Conservation (phyloP, 2,113 vertebrate genomes). For the Coptodon bakossiorum region DNA sequence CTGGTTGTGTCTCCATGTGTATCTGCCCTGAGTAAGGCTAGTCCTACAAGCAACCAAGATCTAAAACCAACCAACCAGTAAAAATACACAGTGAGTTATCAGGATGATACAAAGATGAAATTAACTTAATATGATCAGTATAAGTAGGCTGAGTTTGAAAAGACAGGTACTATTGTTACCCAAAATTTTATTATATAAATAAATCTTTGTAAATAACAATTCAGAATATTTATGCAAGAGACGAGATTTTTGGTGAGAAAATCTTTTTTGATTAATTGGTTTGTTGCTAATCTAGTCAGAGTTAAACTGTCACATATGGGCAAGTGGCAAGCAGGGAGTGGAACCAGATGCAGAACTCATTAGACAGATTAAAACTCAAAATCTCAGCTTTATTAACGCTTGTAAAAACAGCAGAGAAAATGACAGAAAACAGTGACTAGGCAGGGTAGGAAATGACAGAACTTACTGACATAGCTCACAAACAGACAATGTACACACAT, state of each 20-base stretch:
- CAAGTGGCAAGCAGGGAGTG: not conserved
- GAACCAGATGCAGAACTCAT: not conserved
- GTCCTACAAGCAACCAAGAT: not conserved
- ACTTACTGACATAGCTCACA: not conserved
- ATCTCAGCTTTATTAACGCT: not conserved
- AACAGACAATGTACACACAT: not conserved
- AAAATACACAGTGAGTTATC: not conserved
- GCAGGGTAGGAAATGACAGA: not conserved
- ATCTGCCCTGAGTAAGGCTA: not conserved
- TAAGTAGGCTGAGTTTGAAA: not conserved
- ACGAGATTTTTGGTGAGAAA: fast-evolving
- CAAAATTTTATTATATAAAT: not conserved
- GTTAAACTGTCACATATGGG: not conserved
- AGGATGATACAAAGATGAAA: not conserved
- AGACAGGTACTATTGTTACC: not conserved
- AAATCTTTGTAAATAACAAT: not conserved
- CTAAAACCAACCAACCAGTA: not conserved
- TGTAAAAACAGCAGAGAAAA: not conserved
- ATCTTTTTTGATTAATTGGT: not conserved
- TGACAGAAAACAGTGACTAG: not conserved
- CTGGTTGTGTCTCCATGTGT: not conserved
- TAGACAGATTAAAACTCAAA: not conserved
- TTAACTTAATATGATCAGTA: not conserved
- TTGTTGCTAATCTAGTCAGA: not conserved
- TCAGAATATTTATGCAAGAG: not conserved